Evolutionary conservation across 2,888 invertebrate species (phyloP).

Genomic region (Aleiodes alternator): DNA sequence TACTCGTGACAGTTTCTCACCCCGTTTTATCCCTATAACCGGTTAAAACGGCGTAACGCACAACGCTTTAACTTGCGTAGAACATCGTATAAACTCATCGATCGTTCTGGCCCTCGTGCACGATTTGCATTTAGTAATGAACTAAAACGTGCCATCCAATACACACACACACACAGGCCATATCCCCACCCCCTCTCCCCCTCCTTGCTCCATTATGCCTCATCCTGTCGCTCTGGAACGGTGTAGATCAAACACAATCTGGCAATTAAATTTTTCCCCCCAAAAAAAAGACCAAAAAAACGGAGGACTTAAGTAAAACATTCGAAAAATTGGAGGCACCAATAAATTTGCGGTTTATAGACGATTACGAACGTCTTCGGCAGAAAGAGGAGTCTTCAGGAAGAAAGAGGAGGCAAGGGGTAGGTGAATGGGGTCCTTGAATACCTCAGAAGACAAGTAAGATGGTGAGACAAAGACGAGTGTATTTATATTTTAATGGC

Average conservation of each 20-base stretch:
- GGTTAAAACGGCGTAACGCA: conserved; percentile 70
- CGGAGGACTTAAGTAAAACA: not conserved
- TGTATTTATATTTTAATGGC: conserved; percentile 14
- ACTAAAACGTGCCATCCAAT: conserved; percentile 52
- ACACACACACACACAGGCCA: conserved; percentile 4
- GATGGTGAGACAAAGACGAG: conserved; percentile 19
- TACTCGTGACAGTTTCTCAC: conserved; percentile 65
- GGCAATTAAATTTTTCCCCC: not conserved
- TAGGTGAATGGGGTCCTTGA: not conserved
- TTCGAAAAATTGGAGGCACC: conserved; percentile 10
- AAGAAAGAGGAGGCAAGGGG: not conserved
- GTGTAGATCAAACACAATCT: not conserved
- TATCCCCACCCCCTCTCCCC: not conserved
- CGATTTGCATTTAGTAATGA: conserved; percentile 74
- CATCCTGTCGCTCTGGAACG: conserved; percentile 58
- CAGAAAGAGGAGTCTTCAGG: not conserved
- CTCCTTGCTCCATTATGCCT: conserved; percentile 34
- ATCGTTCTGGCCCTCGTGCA: conserved; percentile 61
- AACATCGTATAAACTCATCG: conserved; percentile 68
- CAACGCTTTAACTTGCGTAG: conserved; percentile 58
- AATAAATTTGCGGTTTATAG: not conserved
- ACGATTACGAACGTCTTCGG: not conserved
- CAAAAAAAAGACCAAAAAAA: not conserved
- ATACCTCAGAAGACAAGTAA: not conserved
- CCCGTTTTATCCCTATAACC: conserved; percentile 66